These are phyloP conservation scores for Tragelaphus imberbis DNA, from an alignment of 2,113 vertebrate genomes.

Conservation along the genomic window DNA sequence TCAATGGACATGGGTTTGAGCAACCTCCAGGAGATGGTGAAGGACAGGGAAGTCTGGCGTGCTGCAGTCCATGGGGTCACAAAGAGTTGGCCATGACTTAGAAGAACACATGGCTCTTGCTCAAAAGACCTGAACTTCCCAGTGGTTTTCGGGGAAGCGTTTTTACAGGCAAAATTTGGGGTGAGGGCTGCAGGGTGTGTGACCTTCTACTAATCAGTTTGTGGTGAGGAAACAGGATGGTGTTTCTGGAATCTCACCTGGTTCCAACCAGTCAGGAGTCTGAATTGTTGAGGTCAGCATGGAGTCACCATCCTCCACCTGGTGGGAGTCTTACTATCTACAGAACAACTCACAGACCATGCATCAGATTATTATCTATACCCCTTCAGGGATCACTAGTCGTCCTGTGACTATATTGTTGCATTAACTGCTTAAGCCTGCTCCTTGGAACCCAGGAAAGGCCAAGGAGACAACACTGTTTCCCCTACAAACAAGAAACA, in stretches of 20 bases:
- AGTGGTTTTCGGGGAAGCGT: accelerated
- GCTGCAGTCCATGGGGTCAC: background rate
- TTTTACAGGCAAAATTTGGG: background rate
- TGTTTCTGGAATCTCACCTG: background rate
- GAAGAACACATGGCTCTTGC: background rate
- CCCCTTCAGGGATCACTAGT: background rate
- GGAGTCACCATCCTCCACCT: background rate
- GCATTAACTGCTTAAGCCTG: background rate
- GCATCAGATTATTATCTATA: background rate
- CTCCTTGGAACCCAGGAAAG: background rate
- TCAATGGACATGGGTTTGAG: background rate
- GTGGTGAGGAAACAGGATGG: background rate
- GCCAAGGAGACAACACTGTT: background rate
- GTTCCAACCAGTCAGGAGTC: background rate
- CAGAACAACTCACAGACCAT: background rate
- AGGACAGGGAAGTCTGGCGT: background rate
- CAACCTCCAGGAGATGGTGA: background rate
- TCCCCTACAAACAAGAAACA: background rate
- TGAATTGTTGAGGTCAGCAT: background rate
- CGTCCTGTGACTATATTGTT: background rate
- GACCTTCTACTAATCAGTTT: background rate
- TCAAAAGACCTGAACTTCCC: background rate
- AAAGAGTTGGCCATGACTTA: background rate
- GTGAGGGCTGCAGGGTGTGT: background rate
- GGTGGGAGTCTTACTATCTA: background rate